phyloP scores from a whole-genome alignment of 2,797 vertebrate species.

The Sandelia bainsii region DNA sequence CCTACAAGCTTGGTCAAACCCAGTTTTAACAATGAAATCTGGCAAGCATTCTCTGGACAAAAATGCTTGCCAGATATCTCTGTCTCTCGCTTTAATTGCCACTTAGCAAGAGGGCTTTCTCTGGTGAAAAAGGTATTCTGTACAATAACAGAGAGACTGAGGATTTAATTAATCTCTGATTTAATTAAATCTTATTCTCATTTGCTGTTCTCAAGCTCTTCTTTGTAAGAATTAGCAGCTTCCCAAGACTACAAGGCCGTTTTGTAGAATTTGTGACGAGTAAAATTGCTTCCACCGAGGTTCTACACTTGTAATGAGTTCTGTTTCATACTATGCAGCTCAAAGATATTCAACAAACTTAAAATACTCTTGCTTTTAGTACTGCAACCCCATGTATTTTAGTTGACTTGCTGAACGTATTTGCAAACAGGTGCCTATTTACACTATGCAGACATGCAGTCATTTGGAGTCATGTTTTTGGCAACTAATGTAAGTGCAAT shows the following conservation, averaged over 20 bases:
- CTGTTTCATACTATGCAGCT: slow-evolving; percentile 14
- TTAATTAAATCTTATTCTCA: slow-evolving; percentile 69
- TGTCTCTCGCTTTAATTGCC: background rate
- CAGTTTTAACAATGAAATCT: background rate
- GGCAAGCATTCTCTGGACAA: background rate
- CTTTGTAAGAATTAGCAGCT: slow-evolving; percentile 50
- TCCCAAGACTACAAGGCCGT: slow-evolving; percentile 30
- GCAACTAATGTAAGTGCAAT: no score
- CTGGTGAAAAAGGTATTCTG: slow-evolving; percentile 24
- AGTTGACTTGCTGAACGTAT: background rate
- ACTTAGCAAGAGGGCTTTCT: slow-evolving; percentile 18
- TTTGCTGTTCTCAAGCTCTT: slow-evolving; percentile 49
- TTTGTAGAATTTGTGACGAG: slow-evolving; percentile 29
- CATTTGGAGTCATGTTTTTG: no score
- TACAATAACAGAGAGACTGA: slow-evolving; percentile 34
- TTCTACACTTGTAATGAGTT: slow-evolving; percentile 12
- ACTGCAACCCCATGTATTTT: no score
- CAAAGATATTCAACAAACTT: slow-evolving; percentile 20
- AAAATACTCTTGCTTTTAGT: background rate
- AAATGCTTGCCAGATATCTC: background rate
- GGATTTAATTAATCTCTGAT: slow-evolving; percentile 69
- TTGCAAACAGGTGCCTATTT: background rate
- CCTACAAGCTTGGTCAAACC: background rate
- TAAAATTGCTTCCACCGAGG: slow-evolving; percentile 12
- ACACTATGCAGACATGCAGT: no score